Conservation (phyloP, 2,888 invertebrate genomes). For the Synanthedon tipuliformis region DNA sequence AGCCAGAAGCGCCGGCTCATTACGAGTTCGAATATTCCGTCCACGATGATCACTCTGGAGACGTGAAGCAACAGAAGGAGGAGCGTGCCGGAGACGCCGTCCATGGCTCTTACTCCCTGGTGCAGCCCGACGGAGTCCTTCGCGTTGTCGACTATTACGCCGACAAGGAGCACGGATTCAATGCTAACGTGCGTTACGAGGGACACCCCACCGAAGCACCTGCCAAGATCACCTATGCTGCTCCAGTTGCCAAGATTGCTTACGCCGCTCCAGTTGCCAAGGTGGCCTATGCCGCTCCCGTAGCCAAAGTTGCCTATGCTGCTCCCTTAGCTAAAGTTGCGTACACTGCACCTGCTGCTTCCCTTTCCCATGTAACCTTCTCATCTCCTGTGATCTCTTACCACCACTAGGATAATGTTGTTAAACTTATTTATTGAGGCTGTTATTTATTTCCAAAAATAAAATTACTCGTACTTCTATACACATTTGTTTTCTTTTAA, state of each 20-base stretch:
- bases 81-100: slow-evolving; percentile 50
- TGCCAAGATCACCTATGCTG: slow-evolving; percentile 4
- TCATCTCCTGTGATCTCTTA: slow-evolving; percentile 49
- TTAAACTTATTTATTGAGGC: background rate
- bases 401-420: slow-evolving; percentile 34
- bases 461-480: no score
- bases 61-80: slow-evolving; percentile 60
- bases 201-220: slow-evolving; percentile 32
- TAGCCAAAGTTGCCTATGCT: slow-evolving; percentile 18
- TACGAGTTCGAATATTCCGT: slow-evolving; percentile 60
- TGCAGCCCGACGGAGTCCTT: slow-evolving; percentile 57
- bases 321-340: slow-evolving; percentile 11
- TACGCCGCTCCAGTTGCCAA: slow-evolving; percentile 5
- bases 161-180: slow-evolving; percentile 54
- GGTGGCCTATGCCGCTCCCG: slow-evolving; percentile 18
- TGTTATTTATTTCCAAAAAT: no score
- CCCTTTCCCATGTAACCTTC: slow-evolving; percentile 17
- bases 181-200: slow-evolving; percentile 56
- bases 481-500: background rate
- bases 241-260: slow-evolving; percentile 9
- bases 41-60: slow-evolving; percentile 52
- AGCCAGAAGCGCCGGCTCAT: slow-evolving; percentile 44
- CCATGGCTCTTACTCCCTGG: slow-evolving; percentile 57
- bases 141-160: slow-evolving; percentile 60
- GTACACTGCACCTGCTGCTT: slow-evolving; percentile 13